Conservation (phyloP, 1,140 invertebrate genomes). For the Drosophila hydei region DNA sequence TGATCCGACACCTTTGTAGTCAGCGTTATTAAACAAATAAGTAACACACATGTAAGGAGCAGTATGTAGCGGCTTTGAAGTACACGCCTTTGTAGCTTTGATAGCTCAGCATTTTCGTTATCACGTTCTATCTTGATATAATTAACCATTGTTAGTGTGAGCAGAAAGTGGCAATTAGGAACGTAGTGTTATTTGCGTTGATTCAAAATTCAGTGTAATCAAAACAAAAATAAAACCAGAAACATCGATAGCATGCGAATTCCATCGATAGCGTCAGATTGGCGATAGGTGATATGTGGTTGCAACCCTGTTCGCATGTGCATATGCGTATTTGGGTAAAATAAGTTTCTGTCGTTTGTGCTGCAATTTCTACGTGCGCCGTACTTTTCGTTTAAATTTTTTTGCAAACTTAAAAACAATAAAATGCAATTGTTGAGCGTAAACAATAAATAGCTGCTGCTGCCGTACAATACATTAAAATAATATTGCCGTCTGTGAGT, state of each 20-base stretch:
- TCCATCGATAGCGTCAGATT: constrained; percentile 11
- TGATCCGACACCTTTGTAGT: background rate
- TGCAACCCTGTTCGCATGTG: constrained; percentile 46
- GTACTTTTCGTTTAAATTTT: constrained; percentile 3
- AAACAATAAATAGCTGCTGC: constrained; percentile 33
- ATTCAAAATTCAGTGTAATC: constrained; percentile 14
- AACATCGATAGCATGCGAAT: constrained; percentile 17
- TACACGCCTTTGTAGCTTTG: background rate
- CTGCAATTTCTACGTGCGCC: constrained; percentile 21
- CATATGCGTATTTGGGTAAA: constrained; percentile 55
- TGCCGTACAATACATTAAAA: constrained; percentile 10
- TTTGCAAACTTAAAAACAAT: constrained; percentile 23
- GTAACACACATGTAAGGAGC: background rate
- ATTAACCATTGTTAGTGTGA: constrained; percentile 35
- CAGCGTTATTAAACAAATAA: constrained; percentile 8
- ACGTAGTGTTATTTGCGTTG: background rate
- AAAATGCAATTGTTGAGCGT: constrained; percentile 36
- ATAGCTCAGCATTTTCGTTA: background rate
- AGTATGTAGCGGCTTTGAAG: constrained; percentile 8
- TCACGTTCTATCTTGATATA: constrained; percentile 11
- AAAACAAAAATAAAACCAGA: background rate
- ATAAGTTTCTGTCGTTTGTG: constrained; percentile 36
- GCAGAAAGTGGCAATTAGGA: constrained; percentile 4
- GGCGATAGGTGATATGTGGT: constrained; percentile 10
- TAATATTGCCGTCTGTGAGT: constrained; percentile 38